Evolutionary conservation across 1,140 invertebrate species (phyloP).

Genomic region (Littorina saxatilis): DNA sequence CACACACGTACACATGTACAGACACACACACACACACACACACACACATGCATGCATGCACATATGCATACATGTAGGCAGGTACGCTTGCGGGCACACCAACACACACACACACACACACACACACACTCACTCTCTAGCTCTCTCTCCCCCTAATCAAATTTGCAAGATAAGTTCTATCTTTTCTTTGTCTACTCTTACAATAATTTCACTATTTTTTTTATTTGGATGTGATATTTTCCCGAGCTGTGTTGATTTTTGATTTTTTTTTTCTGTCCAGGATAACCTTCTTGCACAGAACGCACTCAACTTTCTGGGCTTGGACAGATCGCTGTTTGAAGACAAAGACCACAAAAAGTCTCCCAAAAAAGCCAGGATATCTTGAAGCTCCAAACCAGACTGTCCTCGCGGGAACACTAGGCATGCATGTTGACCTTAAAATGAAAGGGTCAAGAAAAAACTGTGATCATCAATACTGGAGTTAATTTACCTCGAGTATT

Average conservation of each 20-base stretch:
- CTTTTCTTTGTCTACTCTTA: too few species aligned
- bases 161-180: too few species aligned
- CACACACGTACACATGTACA: background rate
- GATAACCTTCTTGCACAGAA: constrained; percentile 19
- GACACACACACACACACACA: background rate
- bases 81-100: background rate
- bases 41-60: constrained; percentile 8
- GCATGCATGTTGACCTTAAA: too few species aligned
- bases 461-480: too few species aligned
- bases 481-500: too few species aligned
- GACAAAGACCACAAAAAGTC: background rate
- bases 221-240: constrained; percentile 6
- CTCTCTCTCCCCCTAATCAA: too few species aligned
- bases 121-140: constrained; percentile 1
- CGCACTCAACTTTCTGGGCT: constrained; percentile 28
- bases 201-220: too few species aligned
- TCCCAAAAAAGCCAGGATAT: background rate
- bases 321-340: constrained; percentile 21
- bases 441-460: too few species aligned
- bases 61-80: background rate
- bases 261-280: background rate
- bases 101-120: background rate
- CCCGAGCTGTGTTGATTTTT: background rate
- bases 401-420: too few species aligned
- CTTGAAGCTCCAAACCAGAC: too few species aligned